Conservation (phyloP, 2,113 vertebrate genomes). For the Halichoeres trimaculatus region DNA sequence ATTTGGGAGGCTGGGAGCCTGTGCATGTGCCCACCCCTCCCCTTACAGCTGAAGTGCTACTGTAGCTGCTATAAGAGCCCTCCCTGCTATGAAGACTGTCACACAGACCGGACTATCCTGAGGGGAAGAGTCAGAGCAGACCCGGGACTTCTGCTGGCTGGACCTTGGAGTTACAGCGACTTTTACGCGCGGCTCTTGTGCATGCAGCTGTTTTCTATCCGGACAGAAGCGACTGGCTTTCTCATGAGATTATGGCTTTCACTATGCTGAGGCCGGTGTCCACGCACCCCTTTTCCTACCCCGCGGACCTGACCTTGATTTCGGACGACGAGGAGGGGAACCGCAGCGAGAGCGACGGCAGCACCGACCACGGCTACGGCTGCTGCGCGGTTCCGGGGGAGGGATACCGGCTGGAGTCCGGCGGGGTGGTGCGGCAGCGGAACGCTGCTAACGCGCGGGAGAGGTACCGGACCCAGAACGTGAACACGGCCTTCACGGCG, state of each 20-base stretch:
- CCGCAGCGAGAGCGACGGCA: constrained; percentile 89
- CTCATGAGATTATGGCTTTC: constrained; percentile 88
- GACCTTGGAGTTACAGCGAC: constrained; percentile 3
- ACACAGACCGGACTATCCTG: constrained; percentile 14
- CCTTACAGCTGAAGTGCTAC: constrained; percentile 13
- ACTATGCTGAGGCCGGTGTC: constrained; percentile 87
- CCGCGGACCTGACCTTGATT: constrained; percentile 85
- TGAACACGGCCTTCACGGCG: constrained; percentile 92
- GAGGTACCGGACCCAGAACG: constrained; percentile 91
- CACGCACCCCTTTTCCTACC: constrained; percentile 84
- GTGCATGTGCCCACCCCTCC: constrained; percentile 49
- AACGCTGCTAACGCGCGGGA: constrained; percentile 91
- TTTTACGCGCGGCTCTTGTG: constrained; percentile 34
- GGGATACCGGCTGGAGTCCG: constrained; percentile 69
- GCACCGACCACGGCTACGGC: constrained; percentile 87
- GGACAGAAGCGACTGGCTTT: constrained; percentile 7
- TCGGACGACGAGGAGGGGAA: constrained; percentile 88
- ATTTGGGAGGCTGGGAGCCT: constrained; percentile 27
- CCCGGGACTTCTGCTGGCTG: constrained; percentile 13
- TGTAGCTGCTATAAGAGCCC: constrained; percentile 57
- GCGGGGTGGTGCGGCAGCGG: constrained; percentile 84
- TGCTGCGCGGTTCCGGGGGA: constrained; percentile 82
- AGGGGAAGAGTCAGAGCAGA: constrained; percentile 29
- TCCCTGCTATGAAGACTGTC: constrained; percentile 20
- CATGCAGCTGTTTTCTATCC: constrained; percentile 15